Conservation (phyloP, 2,113 vertebrate genomes). For the Daphoenositta chrysoptera region DNA sequence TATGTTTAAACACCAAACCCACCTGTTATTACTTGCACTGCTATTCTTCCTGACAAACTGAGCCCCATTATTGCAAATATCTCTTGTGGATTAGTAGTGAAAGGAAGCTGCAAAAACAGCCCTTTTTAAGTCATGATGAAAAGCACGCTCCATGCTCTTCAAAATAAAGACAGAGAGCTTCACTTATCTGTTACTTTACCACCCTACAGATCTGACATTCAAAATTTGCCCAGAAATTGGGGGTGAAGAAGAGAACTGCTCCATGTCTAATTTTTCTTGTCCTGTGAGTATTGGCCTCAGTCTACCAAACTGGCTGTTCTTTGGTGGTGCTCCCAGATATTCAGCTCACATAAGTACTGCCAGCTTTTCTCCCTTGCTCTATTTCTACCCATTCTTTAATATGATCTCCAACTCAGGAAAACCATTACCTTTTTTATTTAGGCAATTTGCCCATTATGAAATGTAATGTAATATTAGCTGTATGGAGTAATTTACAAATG, state of each 20-base stretch:
- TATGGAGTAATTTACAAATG: not conserved
- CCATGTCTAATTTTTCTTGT: not conserved
- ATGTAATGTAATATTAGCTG: not conserved
- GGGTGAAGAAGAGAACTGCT: not conserved
- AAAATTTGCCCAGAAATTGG: not conserved
- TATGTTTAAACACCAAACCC: not conserved
- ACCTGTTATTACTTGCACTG: not conserved
- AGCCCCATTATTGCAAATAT: not conserved
- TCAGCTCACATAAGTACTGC: not conserved
- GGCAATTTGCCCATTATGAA: not conserved
- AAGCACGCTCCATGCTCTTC: not conserved
- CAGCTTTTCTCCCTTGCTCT: not conserved
- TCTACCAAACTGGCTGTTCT: not conserved
- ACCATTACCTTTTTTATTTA: not conserved
- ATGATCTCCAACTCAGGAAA: not conserved
- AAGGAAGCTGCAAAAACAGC: not conserved
- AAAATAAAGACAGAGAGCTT: not conserved
- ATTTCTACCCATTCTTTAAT: not conserved
- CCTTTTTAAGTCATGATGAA: not conserved
- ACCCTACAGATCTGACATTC: not conserved
- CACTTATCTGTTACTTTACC: not conserved
- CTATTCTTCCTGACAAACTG: not conserved
- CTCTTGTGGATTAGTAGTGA: not conserved
- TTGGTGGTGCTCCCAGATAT: not conserved
- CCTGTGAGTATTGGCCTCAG: not conserved